Evolutionary conservation across 2,888 invertebrate species (phyloP).

Genomic region (Drosophila siamana): DNA sequence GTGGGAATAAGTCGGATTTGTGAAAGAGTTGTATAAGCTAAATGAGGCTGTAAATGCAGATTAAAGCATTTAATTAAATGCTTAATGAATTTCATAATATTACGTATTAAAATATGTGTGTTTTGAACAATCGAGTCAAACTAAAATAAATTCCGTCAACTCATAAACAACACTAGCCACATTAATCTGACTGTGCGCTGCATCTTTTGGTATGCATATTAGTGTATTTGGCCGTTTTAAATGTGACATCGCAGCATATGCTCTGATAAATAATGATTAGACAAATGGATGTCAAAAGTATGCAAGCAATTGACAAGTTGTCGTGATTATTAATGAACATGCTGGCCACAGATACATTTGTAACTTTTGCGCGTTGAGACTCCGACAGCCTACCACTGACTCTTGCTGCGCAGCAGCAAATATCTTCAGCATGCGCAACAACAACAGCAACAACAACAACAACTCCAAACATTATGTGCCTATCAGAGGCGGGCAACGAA

Average conservation of each 20-base stretch:
- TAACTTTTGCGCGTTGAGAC: constrained; percentile 52
- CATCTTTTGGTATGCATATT: constrained; percentile 4
- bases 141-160: not conserved
- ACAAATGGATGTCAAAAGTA: constrained; percentile 40
- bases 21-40: not conserved
- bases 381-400: constrained; percentile 52
- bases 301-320: constrained; percentile 65
- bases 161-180: not conserved
- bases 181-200: not conserved
- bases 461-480: constrained; percentile 48
- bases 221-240: not conserved
- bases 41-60: not conserved
- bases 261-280: constrained; percentile 52
- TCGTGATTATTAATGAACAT: constrained; percentile 65
- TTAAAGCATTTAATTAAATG: not conserved
- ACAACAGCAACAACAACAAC: constrained; percentile 23
- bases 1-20: not conserved
- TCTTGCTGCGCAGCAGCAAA: constrained; percentile 60
- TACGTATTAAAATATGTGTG: not conserved
- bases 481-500: constrained; percentile 63
- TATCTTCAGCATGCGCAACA: constrained; percentile 57
- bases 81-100: too few relatives aligned
- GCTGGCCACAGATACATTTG: constrained; percentile 52
- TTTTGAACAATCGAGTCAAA: not conserved
- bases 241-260: constrained; percentile 12